Percentiles rank a stretch among this genome's conserved stretches.
Evolutionary conservation across 2,797 vertebrate species (phyloP).

Genomic region (Steatocranus sp.): DNA sequence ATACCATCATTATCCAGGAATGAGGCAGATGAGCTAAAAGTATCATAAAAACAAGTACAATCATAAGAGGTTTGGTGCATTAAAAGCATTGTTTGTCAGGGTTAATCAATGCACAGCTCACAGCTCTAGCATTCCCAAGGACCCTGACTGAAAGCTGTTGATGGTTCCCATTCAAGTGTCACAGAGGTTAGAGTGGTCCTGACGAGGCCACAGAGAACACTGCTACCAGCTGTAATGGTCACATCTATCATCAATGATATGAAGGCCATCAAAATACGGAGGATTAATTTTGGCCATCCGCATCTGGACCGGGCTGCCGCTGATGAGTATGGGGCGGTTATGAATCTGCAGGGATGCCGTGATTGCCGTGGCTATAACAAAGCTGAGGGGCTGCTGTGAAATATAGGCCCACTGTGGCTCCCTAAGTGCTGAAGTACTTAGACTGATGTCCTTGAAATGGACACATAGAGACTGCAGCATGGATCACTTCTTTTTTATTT

Average conservation of each 20-base stretch:
- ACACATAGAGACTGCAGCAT: background rate
- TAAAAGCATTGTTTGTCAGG: background rate
- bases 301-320: slow-evolving; percentile 46
- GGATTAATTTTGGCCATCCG: slow-evolving; percentile 47
- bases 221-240: slow-evolving; percentile 43
- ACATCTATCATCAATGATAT: slow-evolving; percentile 50
- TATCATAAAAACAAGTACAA: background rate
- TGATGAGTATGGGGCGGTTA: slow-evolving; percentile 53
- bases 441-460: slow-evolving; percentile 51
- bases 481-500: background rate
- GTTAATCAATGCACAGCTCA: slow-evolving; percentile 7
- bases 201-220: slow-evolving; percentile 47
- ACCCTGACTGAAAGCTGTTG: background rate
- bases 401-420: slow-evolving; percentile 48
- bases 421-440: slow-evolving; percentile 30
- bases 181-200: slow-evolving; percentile 36
- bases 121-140: background rate
- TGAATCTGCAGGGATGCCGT: slow-evolving; percentile 56
- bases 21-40: background rate
- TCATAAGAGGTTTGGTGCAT: background rate
- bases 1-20: background rate
- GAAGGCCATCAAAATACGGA: slow-evolving; percentile 62
- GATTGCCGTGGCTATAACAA: slow-evolving; percentile 48
- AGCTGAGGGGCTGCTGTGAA: slow-evolving; percentile 45
- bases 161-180: slow-evolving; percentile 19